A percentile compares a stretch with the other conserved stretches of the same genome.
These are phyloP conservation scores for Bombyx huttoni DNA, from an alignment of 2,888 invertebrate species.

Conservation along the genomic window DNA sequence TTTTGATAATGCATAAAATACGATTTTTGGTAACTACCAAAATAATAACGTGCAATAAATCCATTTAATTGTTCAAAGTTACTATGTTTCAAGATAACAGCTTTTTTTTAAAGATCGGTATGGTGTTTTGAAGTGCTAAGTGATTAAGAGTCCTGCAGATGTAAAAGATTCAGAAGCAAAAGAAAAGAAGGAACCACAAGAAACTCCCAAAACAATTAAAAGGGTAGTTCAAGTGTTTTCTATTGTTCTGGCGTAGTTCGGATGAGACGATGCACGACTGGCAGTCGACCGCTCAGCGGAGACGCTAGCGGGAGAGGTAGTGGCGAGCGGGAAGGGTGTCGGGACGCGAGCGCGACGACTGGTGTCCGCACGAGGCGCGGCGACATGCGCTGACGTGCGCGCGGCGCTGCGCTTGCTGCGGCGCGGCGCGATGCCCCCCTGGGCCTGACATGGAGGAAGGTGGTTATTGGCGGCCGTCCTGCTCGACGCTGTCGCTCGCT, in stretches of 20 bases:
- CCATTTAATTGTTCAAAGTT: too few relatives aligned
- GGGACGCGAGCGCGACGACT: constrained; percentile 68
- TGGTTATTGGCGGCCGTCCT: constrained; percentile 66
- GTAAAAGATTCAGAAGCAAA: constrained; percentile 18
- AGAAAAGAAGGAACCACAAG: constrained; percentile 21
- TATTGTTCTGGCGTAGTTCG: constrained; percentile 24
- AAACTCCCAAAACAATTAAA: constrained; percentile 11
- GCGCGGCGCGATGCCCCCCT: constrained; percentile 66
- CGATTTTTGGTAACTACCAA: too few relatives aligned
- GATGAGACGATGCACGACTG: constrained; percentile 59
- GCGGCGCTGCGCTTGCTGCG: constrained; percentile 68
- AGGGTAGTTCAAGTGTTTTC: constrained; percentile 13
- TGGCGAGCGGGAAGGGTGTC: constrained; percentile 61
- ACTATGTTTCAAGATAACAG: too few relatives aligned
- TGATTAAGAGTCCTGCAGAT: constrained; percentile 43
- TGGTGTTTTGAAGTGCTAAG: constrained; percentile 11
- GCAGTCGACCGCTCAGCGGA: constrained; percentile 45
- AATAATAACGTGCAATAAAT: too few relatives aligned
- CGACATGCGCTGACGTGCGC: constrained; percentile 69
- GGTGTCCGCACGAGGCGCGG: constrained; percentile 70
- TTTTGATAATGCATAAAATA: too few relatives aligned
- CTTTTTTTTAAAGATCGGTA: constrained; percentile 30
- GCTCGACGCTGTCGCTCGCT: constrained; percentile 64
- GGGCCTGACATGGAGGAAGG: constrained; percentile 67
- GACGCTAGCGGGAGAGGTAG: constrained; percentile 44